Evolutionary conservation across 2,888 invertebrate genomes (phyloP).

Genomic region (Lasioglossum morio): DNA sequence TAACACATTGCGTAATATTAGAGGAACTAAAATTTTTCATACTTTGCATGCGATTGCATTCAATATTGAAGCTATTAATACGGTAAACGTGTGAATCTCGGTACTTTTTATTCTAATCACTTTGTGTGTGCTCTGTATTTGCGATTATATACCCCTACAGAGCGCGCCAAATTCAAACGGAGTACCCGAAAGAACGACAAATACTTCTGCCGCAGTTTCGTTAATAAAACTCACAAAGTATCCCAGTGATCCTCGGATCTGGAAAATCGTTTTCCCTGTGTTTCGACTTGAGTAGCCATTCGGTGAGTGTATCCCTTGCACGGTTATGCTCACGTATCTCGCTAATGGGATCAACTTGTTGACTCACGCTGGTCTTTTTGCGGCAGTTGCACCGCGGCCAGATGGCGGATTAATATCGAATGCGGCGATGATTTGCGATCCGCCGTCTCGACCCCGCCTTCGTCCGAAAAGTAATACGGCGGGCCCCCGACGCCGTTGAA

Average conservation of each 20-base stretch:
- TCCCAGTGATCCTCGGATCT: neutral
- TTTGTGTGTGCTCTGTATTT: neutral
- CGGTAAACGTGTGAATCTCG: neutral
- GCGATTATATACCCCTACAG: too few species aligned
- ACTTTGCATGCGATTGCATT: neutral
- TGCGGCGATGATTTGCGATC: slow-evolving; percentile 23
- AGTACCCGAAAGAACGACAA: neutral
- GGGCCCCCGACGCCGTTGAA: slow-evolving; percentile 12
- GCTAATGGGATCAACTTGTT: slow-evolving; percentile 17
- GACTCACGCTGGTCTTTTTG: slow-evolving; percentile 6
- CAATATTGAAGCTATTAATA: neutral
- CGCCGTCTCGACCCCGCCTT: neutral
- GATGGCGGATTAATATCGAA: slow-evolving; percentile 8
- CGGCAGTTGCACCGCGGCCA: slow-evolving; percentile 5
- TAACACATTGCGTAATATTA: neutral
- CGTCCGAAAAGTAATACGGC: slow-evolving; percentile 24
- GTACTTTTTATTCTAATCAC: too few species aligned
- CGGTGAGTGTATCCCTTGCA: neutral
- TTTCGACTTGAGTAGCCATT: neutral
- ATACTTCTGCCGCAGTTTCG: neutral
- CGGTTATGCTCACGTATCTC: neutral
- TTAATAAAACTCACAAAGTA: neutral
- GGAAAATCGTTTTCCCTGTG: neutral
- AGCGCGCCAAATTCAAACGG: neutral
- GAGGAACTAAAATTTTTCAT: neutral